Base-by-base conservation (phyloP, 2,797 vertebrate genomes). In the Melanotaenia trifasciata region DNA sequence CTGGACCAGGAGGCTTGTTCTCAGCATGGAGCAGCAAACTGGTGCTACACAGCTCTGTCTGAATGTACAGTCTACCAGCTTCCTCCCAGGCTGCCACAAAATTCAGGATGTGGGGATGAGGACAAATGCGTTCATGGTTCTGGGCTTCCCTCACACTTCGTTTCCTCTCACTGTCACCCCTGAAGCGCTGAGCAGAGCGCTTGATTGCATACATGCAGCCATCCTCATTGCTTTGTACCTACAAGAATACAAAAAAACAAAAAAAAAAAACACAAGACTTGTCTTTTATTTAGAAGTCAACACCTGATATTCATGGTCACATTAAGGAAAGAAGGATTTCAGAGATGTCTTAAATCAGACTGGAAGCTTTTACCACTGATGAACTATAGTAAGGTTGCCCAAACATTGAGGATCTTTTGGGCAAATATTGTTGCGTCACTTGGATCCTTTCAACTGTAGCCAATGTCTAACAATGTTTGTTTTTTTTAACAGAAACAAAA, bases 51-150 rank as follows among this genome's bases (percentile, higher is more conserved):
- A 98, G 91, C 87, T 98, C 97, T 0, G 95, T 98, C 92, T 97
- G 97, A 65, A 98, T 96, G 91, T 96, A 97, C 0, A 98, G 94
- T n/a, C 95, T 89, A 10, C 94, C 95, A 0, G 82, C 87, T 90
- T 98, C 96, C 86, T 97, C 97, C 97, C 97, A 98, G 78, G 97
- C 96, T 0, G 93, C 94, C 50, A 95, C 89, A 30, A 98, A 96
- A 50, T 91, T 83, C 80, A 98, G 89, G 38, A 97, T 95, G 74
- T 96, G 93, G 5, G 96, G 95, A 81, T 98, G 97, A 62, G 90
- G 93, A 53, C 93, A 94, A 54, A 97, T 92, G 8, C 89, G 89
- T 81, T 97, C 97, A 0, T 97, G 96, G 87, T 96, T 94, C 5
- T 91, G 89, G 40, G 96, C 96, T 87, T 98, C 97, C 0, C 89